Percentiles rank a stretch among this genome's conserved stretches.
Evolutionary conservation across 2,113 vertebrate genomes (phyloP).

Genomic region (Megaleporinus macrocephalus): DNA sequence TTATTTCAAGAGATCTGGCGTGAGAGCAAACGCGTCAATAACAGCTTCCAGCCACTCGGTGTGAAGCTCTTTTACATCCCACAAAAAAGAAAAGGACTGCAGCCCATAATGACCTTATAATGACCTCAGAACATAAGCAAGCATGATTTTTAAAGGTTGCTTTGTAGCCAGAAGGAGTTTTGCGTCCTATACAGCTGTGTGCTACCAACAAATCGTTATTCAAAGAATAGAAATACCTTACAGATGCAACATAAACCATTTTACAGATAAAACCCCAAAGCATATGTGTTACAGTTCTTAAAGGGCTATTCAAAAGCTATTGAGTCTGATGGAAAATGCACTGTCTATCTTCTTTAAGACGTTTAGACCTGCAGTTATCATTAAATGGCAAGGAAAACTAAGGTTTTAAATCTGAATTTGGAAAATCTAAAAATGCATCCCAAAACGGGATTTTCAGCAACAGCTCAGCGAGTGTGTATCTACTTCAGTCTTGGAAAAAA

Average conservation of each 20-base stretch:
- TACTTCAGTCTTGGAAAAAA: no score
- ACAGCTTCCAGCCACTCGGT: constrained; percentile 42
- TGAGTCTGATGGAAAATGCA: no score
- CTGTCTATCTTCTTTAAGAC: no score
- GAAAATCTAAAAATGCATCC: no score
- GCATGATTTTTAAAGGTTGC: constrained; percentile 27
- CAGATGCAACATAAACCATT: neutral
- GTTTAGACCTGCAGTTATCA: no score
- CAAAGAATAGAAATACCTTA: neutral
- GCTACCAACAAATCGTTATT: constrained; percentile 3
- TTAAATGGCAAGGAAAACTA: no score
- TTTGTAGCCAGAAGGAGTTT: constrained; percentile 25
- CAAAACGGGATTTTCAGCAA: no score
- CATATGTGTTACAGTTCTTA: neutral
- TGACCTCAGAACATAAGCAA: constrained; percentile 31
- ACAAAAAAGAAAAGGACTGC: constrained; percentile 46
- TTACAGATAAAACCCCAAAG: neutral
- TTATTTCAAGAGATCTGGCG: constrained; percentile 53
- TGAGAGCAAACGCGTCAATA: constrained; percentile 51
- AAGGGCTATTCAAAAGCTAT: neutral
- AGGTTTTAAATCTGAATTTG: no score
- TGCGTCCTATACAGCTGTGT: neutral
- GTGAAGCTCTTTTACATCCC: constrained; percentile 43
- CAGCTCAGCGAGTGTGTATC: no score
- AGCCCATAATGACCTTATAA: constrained; percentile 44